Conservation (phyloP, 2,888 invertebrate genomes). For the Caenorhabditis wallacei region DNA sequence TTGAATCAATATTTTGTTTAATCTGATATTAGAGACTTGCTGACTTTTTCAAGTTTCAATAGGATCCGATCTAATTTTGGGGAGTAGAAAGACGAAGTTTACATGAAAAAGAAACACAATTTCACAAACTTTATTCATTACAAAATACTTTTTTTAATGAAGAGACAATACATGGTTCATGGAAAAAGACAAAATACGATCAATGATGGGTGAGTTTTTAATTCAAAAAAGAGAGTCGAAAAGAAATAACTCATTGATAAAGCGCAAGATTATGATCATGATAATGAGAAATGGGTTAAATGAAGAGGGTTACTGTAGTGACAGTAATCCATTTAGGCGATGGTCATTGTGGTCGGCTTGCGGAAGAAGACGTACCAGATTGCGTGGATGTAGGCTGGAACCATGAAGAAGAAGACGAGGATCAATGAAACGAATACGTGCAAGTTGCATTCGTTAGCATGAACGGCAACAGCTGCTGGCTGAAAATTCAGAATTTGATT, state of each 20-base stretch:
- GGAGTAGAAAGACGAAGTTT: background rate
- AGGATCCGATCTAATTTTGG: too few species aligned
- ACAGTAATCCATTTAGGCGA: conserved; percentile 39
- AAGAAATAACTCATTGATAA: conserved; percentile 27
- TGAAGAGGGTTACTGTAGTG: conserved; percentile 18
- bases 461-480: conserved; percentile 75
- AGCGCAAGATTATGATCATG: conserved; percentile 40
- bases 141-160: background rate
- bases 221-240: background rate
- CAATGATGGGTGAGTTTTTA: background rate
- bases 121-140: background rate
- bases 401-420: conserved; percentile 74
- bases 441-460: conserved; percentile 77
- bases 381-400: conserved; percentile 75
- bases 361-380: conserved; percentile 77
- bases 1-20: too few species aligned
- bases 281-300: conserved; percentile 3
- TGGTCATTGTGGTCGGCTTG: conserved; percentile 60
- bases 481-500: conserved; percentile 52
- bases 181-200: conserved; percentile 6
- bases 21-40: too few species aligned
- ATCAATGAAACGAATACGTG: conserved; percentile 74
- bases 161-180: background rate
- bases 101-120: background rate
- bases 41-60: too few species aligned